Evolutionary conservation across 2,888 invertebrate species (phyloP).

Genomic region (Hoplodrina ambigua): DNA sequence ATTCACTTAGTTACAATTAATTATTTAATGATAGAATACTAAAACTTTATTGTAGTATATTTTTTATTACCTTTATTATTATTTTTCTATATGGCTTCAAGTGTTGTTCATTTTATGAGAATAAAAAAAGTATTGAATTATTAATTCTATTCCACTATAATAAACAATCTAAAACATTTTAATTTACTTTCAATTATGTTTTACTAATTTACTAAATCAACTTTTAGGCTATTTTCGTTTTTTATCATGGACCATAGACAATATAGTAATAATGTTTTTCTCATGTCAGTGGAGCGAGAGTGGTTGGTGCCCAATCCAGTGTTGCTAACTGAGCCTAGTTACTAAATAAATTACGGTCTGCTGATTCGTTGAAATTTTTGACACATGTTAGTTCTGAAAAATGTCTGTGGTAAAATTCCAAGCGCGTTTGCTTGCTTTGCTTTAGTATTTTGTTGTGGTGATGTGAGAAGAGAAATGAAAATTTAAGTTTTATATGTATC

Average conservation of each 20-base stretch:
- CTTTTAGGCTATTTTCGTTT: too few relatives aligned
- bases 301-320: slow-evolving; percentile 7
- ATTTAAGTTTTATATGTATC: slow-evolving; percentile 47
- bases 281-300: rapidly evolving
- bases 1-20: too few relatives aligned
- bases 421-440: slow-evolving; percentile 57
- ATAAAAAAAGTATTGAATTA: too few relatives aligned
- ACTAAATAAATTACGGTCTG: neutral
- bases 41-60: too few relatives aligned
- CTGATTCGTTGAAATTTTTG: slow-evolving; percentile 37
- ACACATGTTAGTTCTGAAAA: slow-evolving; percentile 22
- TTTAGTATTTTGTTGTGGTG: slow-evolving; percentile 63
- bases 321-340: neutral
- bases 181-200: too few relatives aligned
- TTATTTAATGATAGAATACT: too few relatives aligned
- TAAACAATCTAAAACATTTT: too few relatives aligned
- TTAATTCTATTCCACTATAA: too few relatives aligned
- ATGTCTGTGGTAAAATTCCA: slow-evolving; percentile 59
- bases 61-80: too few relatives aligned
- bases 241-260: slow-evolving; percentile 13
- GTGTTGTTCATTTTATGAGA: too few relatives aligned
- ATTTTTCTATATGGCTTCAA: too few relatives aligned
- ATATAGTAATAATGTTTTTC: neutral
- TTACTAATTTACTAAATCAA: neutral
- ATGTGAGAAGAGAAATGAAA: slow-evolving; percentile 54